Evolutionary conservation across 2,113 vertebrate species (phyloP), one percentile per base, ranked within the genome.

Genomic region (Pomatostomus ruficeps): DNA sequence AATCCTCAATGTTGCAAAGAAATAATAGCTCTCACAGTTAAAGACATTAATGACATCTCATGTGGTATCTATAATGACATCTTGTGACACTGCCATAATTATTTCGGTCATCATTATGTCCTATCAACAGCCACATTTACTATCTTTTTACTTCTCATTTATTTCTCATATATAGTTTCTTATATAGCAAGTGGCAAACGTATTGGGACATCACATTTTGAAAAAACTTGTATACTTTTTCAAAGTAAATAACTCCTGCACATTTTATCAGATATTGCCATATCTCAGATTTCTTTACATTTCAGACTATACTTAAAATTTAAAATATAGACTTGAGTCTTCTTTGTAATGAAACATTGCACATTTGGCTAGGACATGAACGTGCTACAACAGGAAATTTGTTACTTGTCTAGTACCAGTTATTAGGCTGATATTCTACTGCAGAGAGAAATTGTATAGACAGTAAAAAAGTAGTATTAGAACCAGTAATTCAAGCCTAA

Each of bases 401-500:
- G 25, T 71, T 76, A 80, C 51, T 89, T 62, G 88, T 89, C 80
- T 68, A 86, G 18, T 86, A 96, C 18, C 66, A 96, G 81, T 96
- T 96, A 96, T 98, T 95, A 96, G 90, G 42, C 66, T 95, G 88
- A 92, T 95, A 93, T 35, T 92, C 52, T 83, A 40, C 78, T 72
- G 84, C 61, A 84, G 72, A 89, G 94, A 95, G 80, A 93, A 97
- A 95, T 79, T 57, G 94, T 96, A 96, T 52, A 91, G 85, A 96
- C 72, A 89, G 88, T 95, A 95, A 97, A 97, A 95, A 94, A 90
- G 91, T 93, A 89, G 92, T 91, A 97, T 97, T 97, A 90, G 87
- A 96, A 96, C 95, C 88, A 97, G 91, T 98, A 98, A 98, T 97
- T 98, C 97, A 98, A 97, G 93, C 71, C 57, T 98, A 98, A 98